Base-by-base conservation (phyloP, 2,888 invertebrate species). In the Drosophila basisetae region DNA sequence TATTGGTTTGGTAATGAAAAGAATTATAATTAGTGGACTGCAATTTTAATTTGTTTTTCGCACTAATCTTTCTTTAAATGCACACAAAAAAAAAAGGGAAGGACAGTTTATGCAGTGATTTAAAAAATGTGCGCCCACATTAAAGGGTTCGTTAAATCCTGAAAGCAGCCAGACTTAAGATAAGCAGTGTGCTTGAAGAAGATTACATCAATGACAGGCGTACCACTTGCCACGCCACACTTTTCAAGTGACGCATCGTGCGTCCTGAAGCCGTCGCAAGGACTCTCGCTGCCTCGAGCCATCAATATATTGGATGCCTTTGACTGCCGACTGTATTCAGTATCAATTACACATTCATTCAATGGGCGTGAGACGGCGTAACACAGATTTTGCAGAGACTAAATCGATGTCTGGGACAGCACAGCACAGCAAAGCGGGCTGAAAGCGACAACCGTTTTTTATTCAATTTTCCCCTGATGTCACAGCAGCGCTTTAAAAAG, bases 321-420 rank as follows among this genome's bases (percentile, higher is more conserved):
- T 78, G 82, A 76, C 84, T 84, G 76, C 68, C 64, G 83, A 78
- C 82, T 84, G 76, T 70, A 69, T 79, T 83, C 73, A 66, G 82
- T 86, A 87, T 89, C 90, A 87, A 88, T 87, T 87, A 90, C 89
- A 82, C 83, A 83, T 85, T 87, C 83, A 85, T 78, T 73, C 80
- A 78, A 82, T 83, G 78, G 86, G 76, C 82, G 76, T 72, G 66
- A 43, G 71, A 52, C 33, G 53, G 33, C 54, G 66, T 54, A 56
- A 47, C 75, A 70, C 47, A 81, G 83, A 76, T 85, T 88, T 85
- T 78, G 72, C 75, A 70, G 55, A 68, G 62, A 61, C 18, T 33
- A 60, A 58, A 43, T 43, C 64, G 59, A 25, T 56, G 72, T 43
- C 43, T 22, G 18, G 25, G 28, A 18, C 22, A 18, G 22, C 10